These are phyloP conservation scores for Clostera curtula DNA, from an alignment of 2,888 invertebrate genomes.

Conservation along the genomic window DNA sequence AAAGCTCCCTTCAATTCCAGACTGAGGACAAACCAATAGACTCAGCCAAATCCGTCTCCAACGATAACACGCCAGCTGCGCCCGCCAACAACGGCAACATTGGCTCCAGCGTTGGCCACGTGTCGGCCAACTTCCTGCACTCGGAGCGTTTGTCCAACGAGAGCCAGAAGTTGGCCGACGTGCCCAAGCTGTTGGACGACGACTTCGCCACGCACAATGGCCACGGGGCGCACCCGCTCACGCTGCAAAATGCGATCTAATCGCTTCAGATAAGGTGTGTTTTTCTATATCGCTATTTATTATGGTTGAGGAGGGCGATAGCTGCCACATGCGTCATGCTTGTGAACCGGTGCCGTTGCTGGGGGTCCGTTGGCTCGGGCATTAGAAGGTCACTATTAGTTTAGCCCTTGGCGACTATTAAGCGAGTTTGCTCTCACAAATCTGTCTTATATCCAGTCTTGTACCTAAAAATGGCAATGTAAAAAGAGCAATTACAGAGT, in stretches of 20 bases:
- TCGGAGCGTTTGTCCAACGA: conserved; percentile 44
- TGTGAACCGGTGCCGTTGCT: too few species aligned
- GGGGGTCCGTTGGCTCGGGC: too few species aligned
- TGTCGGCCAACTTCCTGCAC: conserved; percentile 59
- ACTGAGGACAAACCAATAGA: conserved; percentile 48
- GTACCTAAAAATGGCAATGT: too few species aligned
- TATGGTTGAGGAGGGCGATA: conserved; percentile 41
- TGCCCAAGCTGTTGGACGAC: conserved; percentile 37
- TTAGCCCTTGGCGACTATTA: too few species aligned
- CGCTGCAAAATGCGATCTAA: conserved; percentile 64
- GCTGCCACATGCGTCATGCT: too few species aligned
- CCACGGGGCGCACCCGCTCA: conserved; percentile 52
- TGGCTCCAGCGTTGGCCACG: conserved; percentile 32
- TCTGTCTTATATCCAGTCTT: too few species aligned
- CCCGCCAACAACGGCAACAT: conserved; percentile 53
- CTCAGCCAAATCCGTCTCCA: conserved; percentile 31
- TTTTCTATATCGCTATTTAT: conserved; percentile 45
- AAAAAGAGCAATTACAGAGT: too few species aligned
- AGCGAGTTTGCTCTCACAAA: too few species aligned
- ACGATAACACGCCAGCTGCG: conserved; percentile 23
- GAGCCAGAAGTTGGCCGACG: conserved; percentile 35
- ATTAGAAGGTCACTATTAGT: too few species aligned
- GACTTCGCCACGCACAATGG: conserved; percentile 69
- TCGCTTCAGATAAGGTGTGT: conserved; percentile 24
- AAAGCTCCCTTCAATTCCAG: conserved; percentile 29